Evolutionary conservation across 2,113 vertebrate genomes (phyloP).

Genomic region (Phasianus colchicus): DNA sequence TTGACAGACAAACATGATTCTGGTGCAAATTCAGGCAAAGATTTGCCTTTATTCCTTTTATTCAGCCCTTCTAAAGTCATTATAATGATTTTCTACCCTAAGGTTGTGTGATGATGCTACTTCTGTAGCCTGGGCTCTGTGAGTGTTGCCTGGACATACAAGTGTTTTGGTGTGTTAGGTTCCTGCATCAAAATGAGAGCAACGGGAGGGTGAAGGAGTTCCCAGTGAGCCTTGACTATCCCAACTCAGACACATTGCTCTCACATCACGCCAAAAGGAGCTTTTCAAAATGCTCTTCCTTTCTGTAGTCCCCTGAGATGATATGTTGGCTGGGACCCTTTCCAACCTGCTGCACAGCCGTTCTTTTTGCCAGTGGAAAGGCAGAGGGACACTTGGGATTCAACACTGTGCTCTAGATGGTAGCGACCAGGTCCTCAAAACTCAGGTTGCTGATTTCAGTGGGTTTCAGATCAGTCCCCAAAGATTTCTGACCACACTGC

Average conservation of each 20-base stretch:
- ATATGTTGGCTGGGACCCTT: background rate
- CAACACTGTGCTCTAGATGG: background rate
- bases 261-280: background rate
- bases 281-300: background rate
- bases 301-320: background rate
- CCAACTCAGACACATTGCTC: background rate
- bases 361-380: background rate
- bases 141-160: rapidly evolving
- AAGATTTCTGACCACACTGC: background rate
- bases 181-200: rapidly evolving
- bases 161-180: background rate
- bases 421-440: background rate
- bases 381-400: background rate
- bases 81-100: rapidly evolving
- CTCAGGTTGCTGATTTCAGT: background rate
- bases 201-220: background rate
- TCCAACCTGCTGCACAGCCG: rapidly evolving
- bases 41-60: background rate
- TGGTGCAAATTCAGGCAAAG: background rate
- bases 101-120: background rate
- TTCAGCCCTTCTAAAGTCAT: background rate
- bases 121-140: background rate
- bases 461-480: background rate
- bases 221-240: background rate
- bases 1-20: background rate